Base-by-base conservation (phyloP, 2,113 vertebrate species). In the Motacilla tschutschensis region DNA sequence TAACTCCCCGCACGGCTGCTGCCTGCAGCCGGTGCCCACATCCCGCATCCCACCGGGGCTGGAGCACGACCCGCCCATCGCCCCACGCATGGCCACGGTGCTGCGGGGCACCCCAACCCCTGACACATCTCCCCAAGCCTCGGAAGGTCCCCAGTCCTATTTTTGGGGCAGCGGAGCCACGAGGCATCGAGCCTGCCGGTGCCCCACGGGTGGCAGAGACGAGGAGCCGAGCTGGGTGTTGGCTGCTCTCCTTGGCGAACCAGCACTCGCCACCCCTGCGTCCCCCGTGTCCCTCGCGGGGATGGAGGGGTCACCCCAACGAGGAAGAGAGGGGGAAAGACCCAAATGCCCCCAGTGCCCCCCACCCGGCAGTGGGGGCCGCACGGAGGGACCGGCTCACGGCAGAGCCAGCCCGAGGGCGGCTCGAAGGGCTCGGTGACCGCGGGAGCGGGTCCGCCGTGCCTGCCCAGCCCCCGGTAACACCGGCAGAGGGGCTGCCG, bases 1-100 rank as follows among this genome's bases (percentile, higher is more conserved):
- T 95, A 95, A 95, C 92, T 94, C 94, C 91, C 88, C 2, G 78
- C 92, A 73, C 78, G 91, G 87, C 89, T 88, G 92, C 91, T 86
- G 91, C 92, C 91, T 86, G 84, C 92, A 17, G 89, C 90, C 75
- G 19, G 75, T 79, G 67, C 67, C 83, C 67, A 62, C 86, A 28
- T 40, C 83, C 75, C 4, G 8, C 69, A 40, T 47, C 82, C 58
- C 50, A 2, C 35, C 10, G 5, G 57, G 64, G 69, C 54, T 7
- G 8, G 55, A 46, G 24, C 70, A 15, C 28, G 0, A 12, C 48
- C 47, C 1, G 1, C 43, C 35, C 69, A 21, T 59, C 18, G 1
- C 62, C 53, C 65, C 55, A 1, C 4, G 8, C 28, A 29, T 9
- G 47, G 47, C 46, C 41, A 44, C 5, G 0, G 29, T 5, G 9